A percentile compares a stretch with the other conserved stretches of the same genome.
Evolutionary conservation across 1,140 invertebrate species (phyloP).

Genomic region (Aphidius gifuensis): DNA sequence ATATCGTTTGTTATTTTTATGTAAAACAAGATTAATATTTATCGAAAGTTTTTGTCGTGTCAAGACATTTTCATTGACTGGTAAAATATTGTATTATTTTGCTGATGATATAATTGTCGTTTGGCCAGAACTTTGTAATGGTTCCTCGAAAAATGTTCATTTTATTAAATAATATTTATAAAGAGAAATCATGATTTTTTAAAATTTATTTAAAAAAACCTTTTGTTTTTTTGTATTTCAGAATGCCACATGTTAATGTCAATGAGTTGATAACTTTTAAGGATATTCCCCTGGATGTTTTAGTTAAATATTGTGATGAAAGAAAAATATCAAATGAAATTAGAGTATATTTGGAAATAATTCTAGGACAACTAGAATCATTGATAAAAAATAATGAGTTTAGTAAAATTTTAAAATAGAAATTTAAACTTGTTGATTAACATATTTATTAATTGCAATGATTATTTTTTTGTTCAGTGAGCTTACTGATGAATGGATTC

Average conservation of each 20-base stretch:
- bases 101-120: constrained; percentile 87
- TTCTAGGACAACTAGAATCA: constrained; percentile 27
- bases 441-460: not conserved
- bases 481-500: constrained; percentile 30
- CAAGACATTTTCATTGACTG: constrained; percentile 81
- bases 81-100: constrained; percentile 80
- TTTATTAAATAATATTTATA: constrained; percentile 33
- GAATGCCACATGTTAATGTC: constrained; percentile 20
- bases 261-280: constrained; percentile 25
- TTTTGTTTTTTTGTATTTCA: constrained; percentile 8
- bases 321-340: constrained; percentile 37
- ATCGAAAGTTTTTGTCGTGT: constrained; percentile 94
- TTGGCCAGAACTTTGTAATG: constrained; percentile 65
- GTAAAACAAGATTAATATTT: constrained; percentile 77
- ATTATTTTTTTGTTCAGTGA: constrained; percentile 26
- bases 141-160: constrained; percentile 31
- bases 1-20: constrained; percentile 64
- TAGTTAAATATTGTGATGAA: constrained; percentile 33
- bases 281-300: constrained; percentile 35
- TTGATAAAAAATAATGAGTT: constrained; percentile 33
- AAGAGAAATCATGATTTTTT: not conserved
- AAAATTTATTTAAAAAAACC: not conserved
- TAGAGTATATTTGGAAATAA: constrained; percentile 33
- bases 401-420: constrained; percentile 14
- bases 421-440: too few species aligned